Evolutionary conservation across 2,888 invertebrate species (phyloP).

Genomic region (Yponomeuta sedellus): DNA sequence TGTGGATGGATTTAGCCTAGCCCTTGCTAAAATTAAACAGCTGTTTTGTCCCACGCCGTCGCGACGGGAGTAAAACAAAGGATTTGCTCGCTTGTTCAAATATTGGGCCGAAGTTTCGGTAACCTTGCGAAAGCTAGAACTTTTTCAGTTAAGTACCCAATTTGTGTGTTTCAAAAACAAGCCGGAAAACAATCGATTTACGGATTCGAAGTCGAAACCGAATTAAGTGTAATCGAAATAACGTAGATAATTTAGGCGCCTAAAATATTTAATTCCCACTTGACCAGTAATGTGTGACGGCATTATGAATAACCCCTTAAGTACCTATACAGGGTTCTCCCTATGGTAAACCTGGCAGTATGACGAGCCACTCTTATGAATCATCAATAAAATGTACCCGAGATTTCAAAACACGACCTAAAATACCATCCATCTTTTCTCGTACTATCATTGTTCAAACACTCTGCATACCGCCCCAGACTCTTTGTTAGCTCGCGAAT

Average conservation of each 20-base stretch:
- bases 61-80: conserved; percentile 2
- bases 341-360: too few species aligned
- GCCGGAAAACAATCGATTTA: background rate
- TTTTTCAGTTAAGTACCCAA: background rate
- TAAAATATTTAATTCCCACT: too few species aligned
- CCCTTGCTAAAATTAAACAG: conserved; percentile 1
- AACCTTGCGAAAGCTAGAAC: background rate
- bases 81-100: background rate
- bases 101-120: conserved; percentile 1
- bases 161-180: background rate
- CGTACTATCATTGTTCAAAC: background rate
- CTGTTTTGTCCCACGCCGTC: background rate
- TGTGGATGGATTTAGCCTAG: background rate
- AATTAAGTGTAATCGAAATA: background rate
- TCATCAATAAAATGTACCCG: too few species aligned
- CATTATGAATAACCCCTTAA: too few species aligned
- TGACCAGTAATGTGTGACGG: too few species aligned
- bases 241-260: background rate
- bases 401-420: background rate
- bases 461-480: background rate
- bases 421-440: background rate
- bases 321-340: too few species aligned
- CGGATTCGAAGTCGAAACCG: background rate
- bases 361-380: too few species aligned
- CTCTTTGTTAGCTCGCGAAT: background rate